Evolutionary conservation across 2,888 invertebrate species (phyloP).

Genomic region (Flexamia atlantica): DNA sequence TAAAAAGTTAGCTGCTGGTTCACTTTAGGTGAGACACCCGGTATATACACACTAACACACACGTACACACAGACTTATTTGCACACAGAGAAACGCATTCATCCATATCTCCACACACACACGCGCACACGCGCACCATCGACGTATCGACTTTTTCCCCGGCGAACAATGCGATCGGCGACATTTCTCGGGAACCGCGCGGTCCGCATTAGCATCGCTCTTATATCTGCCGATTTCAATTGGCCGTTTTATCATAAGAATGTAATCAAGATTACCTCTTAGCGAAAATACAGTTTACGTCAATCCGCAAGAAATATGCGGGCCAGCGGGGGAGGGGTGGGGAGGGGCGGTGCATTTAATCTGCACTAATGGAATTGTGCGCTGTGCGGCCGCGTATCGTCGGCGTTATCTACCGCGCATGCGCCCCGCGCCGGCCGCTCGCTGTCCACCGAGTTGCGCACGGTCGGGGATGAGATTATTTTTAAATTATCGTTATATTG

Average conservation of each 20-base stretch:
- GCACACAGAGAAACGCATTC: too few species aligned
- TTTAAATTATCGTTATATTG: too few species aligned
- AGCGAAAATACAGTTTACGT: constrained; percentile 48
- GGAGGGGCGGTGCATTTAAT: constrained; percentile 33
- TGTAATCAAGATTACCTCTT: constrained; percentile 55
- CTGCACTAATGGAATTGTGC: constrained; percentile 34
- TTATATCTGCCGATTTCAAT: constrained; percentile 57
- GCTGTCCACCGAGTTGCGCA: background rate
- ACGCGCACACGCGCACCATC: constrained; percentile 12
- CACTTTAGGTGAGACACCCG: too few species aligned
- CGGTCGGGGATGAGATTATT: too few species aligned
- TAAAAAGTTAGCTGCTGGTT: too few species aligned
- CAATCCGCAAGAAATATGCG: constrained; percentile 38
- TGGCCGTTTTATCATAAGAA: constrained; percentile 58
- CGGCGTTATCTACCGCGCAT: background rate
- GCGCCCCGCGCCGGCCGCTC: background rate
- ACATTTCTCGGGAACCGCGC: constrained; percentile 15
- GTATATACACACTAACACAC: too few species aligned
- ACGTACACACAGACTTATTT: too few species aligned
- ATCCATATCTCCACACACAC: background rate
- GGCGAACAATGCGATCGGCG: constrained; percentile 48
- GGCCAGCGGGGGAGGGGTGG: background rate
- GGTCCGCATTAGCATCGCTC: constrained; percentile 45
- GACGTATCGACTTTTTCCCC: constrained; percentile 31
- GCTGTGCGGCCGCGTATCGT: constrained; percentile 20